Percentiles rank a stretch among this genome's conserved stretches.
phyloP scores from a whole-genome alignment of 2,888 invertebrate genomes.

The Glaucopsyche alexis region DNA sequence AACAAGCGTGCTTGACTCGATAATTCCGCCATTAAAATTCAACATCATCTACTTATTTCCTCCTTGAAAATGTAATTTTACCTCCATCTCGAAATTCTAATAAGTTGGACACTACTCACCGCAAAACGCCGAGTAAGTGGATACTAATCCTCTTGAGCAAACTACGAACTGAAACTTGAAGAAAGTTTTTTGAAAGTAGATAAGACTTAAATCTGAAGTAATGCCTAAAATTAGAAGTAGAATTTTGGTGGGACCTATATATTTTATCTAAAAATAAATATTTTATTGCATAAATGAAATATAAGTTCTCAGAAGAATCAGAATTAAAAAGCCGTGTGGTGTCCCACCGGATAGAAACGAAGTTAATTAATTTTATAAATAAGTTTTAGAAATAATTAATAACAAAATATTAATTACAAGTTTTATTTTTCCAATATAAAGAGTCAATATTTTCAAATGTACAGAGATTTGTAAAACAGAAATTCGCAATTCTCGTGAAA shows the following conservation, averaged over 20 bases:
- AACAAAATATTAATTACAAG: no score
- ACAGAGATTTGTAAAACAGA: no score
- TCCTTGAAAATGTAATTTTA: slow-evolving; percentile 7
- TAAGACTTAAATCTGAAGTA: not conserved
- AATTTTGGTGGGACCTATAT: not conserved
- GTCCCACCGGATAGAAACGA: no score
- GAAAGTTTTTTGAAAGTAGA: not conserved
- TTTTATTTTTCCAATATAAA: no score
- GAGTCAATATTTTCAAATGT: no score
- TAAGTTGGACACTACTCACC: not conserved
- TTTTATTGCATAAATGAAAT: no score
- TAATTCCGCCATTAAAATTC: slow-evolving; percentile 15
- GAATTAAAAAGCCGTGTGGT: no score
- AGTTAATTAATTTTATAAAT: no score
- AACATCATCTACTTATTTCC: slow-evolving; percentile 17
- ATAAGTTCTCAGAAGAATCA: no score
- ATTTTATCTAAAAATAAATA: no score
- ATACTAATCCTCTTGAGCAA: slow-evolving; percentile 2
- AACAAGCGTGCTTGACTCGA: slow-evolving; percentile 4
- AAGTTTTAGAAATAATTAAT: no score
- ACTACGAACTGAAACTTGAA: not conserved
- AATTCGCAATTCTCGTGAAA: no score
- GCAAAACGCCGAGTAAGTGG: slow-evolving; percentile 10
- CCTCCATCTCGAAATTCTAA: slow-evolving; percentile 2
- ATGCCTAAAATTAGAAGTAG: not conserved